Base-by-base conservation (phyloP, 1,140 invertebrate species). In the fruit fly (Drosophila melanogaster) region DNA sequence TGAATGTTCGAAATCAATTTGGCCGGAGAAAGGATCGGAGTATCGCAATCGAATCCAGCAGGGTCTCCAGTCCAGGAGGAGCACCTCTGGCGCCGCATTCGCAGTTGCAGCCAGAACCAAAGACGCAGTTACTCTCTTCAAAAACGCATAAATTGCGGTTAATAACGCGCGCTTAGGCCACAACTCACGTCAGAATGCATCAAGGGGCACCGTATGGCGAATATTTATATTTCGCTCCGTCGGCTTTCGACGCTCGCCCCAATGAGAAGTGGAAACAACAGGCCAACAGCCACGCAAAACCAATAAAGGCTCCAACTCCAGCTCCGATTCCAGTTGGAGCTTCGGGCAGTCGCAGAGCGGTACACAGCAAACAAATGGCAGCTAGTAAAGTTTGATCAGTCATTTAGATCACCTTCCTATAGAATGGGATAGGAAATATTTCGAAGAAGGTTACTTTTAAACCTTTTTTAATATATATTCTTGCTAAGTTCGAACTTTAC, bases 151-250 rank as follows among this genome's bases (percentile, higher is more conserved):
- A 89, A 89, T 89, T 89, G 84, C 59, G 84, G 79, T 87, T 87
- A 87, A 89, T 87, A 87, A 89, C 79, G 79, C 77, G 79, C 85
- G 84, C 84, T 89, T 89, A 89, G 84, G 84, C 84, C 84, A 89
- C 84, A 89, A 89, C 84, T 89, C 84, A 89, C 87, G 84, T 89
- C 84, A 89, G 53, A 80, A 89, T 84, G 84, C 81, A 89, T 89
- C 84, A 89, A 89, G 81, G 77, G 69, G 61, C 53, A 43, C 85
- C 60, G 81, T 89, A 89, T 89, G 80, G 84, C 37, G 85, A 85
- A 89, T 89, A 89, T 89, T 90, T 89, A 84, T 89, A 89, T 89
- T 89, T 79, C 69, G 67, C 50, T 26, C 38, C 24, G 19, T 19
- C 57, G 66, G 44, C 79, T 81, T 72, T 81, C 73, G 73, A 75